phyloP scores from a whole-genome alignment of 35 echinoderm and acorn worm genomes.

The Chiridota heheva region DNA sequence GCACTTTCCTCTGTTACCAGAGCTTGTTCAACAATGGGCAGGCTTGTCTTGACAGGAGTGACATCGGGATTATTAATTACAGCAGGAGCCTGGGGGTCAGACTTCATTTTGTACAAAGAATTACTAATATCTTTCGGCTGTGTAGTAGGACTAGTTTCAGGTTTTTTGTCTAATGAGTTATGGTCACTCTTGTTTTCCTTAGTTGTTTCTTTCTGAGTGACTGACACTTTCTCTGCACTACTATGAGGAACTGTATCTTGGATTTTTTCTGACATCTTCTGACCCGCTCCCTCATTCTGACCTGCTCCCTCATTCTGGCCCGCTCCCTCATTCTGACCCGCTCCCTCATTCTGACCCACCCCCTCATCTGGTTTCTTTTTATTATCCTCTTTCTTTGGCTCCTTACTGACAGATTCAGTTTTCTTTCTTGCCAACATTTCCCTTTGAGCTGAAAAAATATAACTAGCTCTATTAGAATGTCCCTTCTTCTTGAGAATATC shows the following conservation, averaged over 20 bases:
- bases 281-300: not conserved
- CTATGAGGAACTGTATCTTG: not conserved
- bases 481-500: constrained; percentile 49
- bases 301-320: not conserved
- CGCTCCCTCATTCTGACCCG: not conserved
- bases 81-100: too few relatives aligned
- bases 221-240: not conserved
- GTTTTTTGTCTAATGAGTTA: too few relatives aligned
- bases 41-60: too few relatives aligned
- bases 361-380: not conserved
- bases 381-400: not conserved
- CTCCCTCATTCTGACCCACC: not conserved
- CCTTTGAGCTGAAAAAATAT: constrained; percentile 37
- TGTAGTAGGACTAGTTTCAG: too few relatives aligned
- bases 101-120: too few relatives aligned
- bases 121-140: too few relatives aligned
- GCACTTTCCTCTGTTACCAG: too few relatives aligned
- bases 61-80: too few relatives aligned
- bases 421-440: constrained; percentile 34
- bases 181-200: not conserved
- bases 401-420: constrained; percentile 16
- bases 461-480: constrained; percentile 7
- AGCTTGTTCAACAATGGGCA: too few relatives aligned
- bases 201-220: constrained; percentile 1
- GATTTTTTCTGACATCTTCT: not conserved